Evolutionary conservation across 2,113 vertebrate species (phyloP).

Genomic region (Pachypanchax playfairii): DNA sequence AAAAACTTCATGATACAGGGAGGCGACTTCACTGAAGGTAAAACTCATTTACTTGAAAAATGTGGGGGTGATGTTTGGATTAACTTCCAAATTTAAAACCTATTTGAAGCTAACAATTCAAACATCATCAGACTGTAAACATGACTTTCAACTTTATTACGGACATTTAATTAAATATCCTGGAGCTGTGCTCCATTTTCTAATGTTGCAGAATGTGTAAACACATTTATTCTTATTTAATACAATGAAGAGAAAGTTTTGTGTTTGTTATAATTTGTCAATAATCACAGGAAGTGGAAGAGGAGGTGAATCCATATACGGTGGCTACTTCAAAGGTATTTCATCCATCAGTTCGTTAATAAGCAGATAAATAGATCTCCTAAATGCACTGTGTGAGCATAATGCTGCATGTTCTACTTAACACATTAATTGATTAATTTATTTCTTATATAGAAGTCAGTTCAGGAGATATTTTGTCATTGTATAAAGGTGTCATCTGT

Average conservation of each 20-base stretch:
- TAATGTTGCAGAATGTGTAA: not conserved
- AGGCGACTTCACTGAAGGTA: constrained; percentile 99
- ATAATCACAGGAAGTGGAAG: constrained; percentile 89
- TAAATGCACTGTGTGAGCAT: constrained; percentile 82
- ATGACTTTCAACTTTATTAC: too few relatives aligned
- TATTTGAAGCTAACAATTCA: too few relatives aligned
- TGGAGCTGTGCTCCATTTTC: too few relatives aligned
- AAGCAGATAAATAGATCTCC: constrained; percentile 12
- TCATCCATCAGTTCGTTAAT: constrained; percentile 24
- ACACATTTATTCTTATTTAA: not conserved
- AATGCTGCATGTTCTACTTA: constrained; percentile 86
- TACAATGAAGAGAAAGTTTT: not conserved
- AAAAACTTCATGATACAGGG: constrained; percentile 99
- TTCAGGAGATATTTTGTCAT: too few relatives aligned
- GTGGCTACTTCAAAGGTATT: constrained; percentile 99
- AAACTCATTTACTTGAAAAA: not conserved
- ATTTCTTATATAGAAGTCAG: too few relatives aligned
- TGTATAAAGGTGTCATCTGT: constrained; percentile 48
- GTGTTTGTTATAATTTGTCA: not conserved
- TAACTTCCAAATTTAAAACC: too few relatives aligned
- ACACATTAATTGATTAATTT: constrained; percentile 73
- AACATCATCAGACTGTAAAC: too few relatives aligned
- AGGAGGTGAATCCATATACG: constrained; percentile 98
- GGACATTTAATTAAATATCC: too few relatives aligned
- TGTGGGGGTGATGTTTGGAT: not conserved